phyloP scores from a whole-genome alignment of 2,888 invertebrate genomes.

The Doris montereyensis region DNA sequence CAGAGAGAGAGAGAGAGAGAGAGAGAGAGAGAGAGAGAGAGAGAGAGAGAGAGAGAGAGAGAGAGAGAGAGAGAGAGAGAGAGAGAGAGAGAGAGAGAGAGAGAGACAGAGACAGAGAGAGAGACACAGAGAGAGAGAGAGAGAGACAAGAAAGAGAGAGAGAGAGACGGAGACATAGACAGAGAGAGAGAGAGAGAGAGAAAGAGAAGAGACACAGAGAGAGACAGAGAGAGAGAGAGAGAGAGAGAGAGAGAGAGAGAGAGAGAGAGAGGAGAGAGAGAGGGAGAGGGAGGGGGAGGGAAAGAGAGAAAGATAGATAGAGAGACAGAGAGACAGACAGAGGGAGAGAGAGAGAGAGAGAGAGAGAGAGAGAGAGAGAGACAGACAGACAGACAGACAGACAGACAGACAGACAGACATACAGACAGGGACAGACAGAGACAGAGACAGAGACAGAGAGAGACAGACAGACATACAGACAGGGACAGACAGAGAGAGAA shows the following conservation, averaged over 20 bases:
- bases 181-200: too few species aligned
- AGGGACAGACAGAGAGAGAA: too few species aligned
- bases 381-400: not conserved
- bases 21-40: too few species aligned
- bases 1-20: too few species aligned
- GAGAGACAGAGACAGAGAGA: not conserved
- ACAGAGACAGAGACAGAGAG: conserved; percentile 44
- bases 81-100: conserved; percentile 1
- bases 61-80: not conserved
- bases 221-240: not conserved
- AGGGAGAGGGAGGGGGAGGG: not conserved
- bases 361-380: conserved; percentile 27
- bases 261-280: not conserved
- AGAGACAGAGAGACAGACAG: too few species aligned
- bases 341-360: conserved; percentile 55
- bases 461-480: too few species aligned
- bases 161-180: too few species aligned
- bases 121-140: conserved; percentile 3
- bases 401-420: too few species aligned
- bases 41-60: not conserved
- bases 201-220: too few species aligned
- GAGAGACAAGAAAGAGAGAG: too few species aligned
- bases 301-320: too few species aligned
- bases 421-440: not conserved
- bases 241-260: not conserved